A percentile compares a stretch with the other conserved stretches of the same genome.
phyloP scores from a whole-genome alignment of 2,797 vertebrate species.

The Tiaroga cobitis region DNA sequence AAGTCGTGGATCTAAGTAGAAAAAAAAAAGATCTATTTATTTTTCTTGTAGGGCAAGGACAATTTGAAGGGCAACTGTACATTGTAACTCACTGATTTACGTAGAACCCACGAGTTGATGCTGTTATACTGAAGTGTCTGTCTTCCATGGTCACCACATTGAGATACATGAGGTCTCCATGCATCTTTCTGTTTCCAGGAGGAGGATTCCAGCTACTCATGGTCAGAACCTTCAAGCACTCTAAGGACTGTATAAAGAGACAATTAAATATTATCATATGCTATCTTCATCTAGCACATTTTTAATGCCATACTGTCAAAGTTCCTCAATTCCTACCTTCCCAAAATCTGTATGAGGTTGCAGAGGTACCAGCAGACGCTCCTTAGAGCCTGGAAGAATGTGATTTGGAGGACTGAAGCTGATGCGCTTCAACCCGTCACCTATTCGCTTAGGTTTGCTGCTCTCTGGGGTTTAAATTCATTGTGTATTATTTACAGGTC shows the following conservation, averaged over 20 bases:
- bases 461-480: conserved; percentile 56
- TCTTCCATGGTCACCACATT: conserved; percentile 90
- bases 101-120: conserved; percentile 90
- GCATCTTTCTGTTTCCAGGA: conserved; percentile 94
- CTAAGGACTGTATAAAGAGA: conserved; percentile 78
- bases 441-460: conserved; percentile 73
- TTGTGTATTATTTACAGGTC: background rate
- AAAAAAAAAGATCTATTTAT: background rate
- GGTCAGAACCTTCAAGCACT: conserved; percentile 89
- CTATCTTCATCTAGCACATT: background rate
- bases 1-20: conserved; percentile 86
- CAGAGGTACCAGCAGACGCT: conserved; percentile 83
- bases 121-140: conserved; percentile 88
- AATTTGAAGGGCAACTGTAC: background rate
- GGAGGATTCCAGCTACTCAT: conserved; percentile 97
- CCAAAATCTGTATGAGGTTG: conserved; percentile 87
- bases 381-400: conserved; percentile 89
- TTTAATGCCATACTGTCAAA: background rate
- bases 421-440: conserved; percentile 81
- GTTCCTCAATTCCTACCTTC: conserved; percentile 78
- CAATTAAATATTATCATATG: background rate
- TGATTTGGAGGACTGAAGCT: conserved; percentile 87
- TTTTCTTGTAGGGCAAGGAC: background rate
- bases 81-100: conserved; percentile 88
- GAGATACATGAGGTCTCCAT: conserved; percentile 93